Conservation (phyloP, 2,797 vertebrate species). For the Tamandua tetradactyla region DNA sequence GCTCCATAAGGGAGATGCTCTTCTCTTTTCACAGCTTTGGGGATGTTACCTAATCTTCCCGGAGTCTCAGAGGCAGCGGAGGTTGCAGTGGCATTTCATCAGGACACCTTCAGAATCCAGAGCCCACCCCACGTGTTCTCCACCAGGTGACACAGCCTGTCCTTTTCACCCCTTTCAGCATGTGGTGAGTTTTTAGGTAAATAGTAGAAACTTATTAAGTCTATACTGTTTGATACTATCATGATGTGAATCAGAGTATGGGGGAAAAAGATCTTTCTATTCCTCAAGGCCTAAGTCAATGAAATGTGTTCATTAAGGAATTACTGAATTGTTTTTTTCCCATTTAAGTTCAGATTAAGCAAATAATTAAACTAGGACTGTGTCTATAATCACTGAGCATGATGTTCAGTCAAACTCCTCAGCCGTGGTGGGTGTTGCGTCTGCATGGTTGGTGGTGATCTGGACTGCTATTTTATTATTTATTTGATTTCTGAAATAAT, state of each 20-base stretch:
- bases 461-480: not conserved
- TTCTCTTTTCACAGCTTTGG: not conserved
- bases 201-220: not conserved
- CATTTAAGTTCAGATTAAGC: not conserved
- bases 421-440: not conserved
- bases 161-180: too few relatives aligned
- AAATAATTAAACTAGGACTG: not conserved
- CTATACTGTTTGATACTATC: not conserved
- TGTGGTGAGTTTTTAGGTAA: not conserved
- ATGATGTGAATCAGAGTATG: not conserved
- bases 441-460: fast-evolving
- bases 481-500: not conserved
- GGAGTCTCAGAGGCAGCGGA: not conserved
- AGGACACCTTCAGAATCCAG: too few relatives aligned
- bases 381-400: not conserved
- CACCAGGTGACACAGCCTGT: not conserved
- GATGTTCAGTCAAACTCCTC: not conserved
- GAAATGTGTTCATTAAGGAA: not conserved
- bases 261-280: not conserved
- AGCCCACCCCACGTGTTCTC: not conserved
- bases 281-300: too few relatives aligned
- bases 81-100: too few relatives aligned
- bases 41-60: not conserved
- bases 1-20: not conserved
- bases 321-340: not conserved